phyloP scores from a whole-genome alignment of 2,113 vertebrate genomes.

The Furnarius figulus region DNA sequence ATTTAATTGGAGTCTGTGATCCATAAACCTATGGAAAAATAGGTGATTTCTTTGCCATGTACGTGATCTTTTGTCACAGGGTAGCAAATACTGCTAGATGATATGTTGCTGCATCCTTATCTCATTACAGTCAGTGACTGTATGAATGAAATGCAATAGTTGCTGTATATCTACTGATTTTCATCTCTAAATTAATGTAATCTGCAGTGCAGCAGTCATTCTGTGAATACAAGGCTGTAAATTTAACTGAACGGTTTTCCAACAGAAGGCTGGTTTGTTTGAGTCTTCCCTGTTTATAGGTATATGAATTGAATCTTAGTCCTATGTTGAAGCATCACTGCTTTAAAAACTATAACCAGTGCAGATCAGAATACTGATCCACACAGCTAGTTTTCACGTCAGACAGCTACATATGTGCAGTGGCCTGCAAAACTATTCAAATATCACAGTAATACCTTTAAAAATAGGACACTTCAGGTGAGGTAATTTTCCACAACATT shows the following conservation, averaged over 20 bases:
- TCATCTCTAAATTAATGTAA: conserved; percentile 17
- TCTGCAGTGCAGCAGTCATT: conserved; percentile 27
- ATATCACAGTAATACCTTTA: not conserved
- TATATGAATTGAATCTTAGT: conserved; percentile 3
- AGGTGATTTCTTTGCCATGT: not conserved
- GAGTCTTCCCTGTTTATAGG: not conserved
- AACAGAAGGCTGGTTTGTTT: not conserved
- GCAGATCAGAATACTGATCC: not conserved
- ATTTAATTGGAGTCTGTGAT: not conserved
- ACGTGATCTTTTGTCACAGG: not conserved
- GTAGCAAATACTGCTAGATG: not conserved
- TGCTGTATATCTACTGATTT: not conserved
- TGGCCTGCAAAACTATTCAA: not conserved
- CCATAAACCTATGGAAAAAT: not conserved
- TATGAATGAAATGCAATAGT: not conserved
- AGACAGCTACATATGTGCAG: not conserved
- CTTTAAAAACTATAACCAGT: not conserved
- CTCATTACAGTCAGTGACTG: not conserved
- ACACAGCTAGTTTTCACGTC: not conserved
- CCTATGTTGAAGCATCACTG: not conserved
- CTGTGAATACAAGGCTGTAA: not conserved
- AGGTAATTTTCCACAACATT: not conserved
- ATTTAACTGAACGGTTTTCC: not conserved
- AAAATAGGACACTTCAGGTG: not conserved
- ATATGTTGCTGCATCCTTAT: not conserved